Evolutionary conservation across 1,140 invertebrate genomes (phyloP), one percentile per base, ranked within the genome.

Genomic region (Sarcophaga peregrina): DNA sequence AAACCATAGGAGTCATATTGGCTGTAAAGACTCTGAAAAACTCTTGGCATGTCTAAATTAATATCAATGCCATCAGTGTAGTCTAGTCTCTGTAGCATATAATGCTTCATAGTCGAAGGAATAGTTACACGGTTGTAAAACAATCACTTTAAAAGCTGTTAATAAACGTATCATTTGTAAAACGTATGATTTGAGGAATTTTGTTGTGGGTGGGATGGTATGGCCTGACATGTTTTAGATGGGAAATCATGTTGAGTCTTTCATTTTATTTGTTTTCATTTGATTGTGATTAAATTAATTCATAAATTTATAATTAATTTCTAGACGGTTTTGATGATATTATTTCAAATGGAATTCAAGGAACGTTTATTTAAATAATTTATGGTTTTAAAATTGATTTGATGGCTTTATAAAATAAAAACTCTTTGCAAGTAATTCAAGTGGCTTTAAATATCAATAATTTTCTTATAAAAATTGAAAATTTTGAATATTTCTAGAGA

Each of bases 241-340:
- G 3, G 2, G 52, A 15, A 58, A 58, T n/a, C 4, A 58, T 58
- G n/a, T 58, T 58, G 6, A 15, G 5, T 3, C n/a, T 58, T 58
- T 0, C 2, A 58, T 58, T n/a, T 58, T 78, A 46, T 78, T 78
- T 78, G 75, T 20, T 50, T 20, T 37, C 17, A 78, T 78, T 78
- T 78, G 50, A 78, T 78, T 78, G 75, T 50, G 47, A 25, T 52
- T 78, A 78, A 78, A 52, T 78, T 78, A 78, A 78, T 78, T 78
- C 75, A 78, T 78, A 78, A 78, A 78, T 78, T 78, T 78, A 78
- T 78, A 78, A 78, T 78, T 50, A 78, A 78, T 78, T 78, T 76
- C 2, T 52, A 37, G 25, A 37, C 25, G 25, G 25, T 37, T 37
- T 37, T 37, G 25, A 37, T 2, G 25, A 37, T 37, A 37, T 37